phyloP scores from a whole-genome alignment of 2,888 invertebrate species.

The Drosophila stalkeri region DNA sequence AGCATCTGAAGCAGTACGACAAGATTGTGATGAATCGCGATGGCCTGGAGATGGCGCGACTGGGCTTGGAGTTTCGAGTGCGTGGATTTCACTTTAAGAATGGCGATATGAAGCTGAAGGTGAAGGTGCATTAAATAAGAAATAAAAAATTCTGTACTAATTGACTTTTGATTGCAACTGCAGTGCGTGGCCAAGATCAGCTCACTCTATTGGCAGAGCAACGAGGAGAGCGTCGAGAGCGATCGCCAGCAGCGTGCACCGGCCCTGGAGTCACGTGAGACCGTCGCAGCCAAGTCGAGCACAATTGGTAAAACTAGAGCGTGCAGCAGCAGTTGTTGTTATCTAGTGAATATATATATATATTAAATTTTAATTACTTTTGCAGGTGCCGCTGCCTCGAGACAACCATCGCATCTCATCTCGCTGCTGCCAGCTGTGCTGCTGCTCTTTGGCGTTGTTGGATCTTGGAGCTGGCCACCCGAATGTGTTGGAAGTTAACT shows the following conservation, averaged over 20 bases:
- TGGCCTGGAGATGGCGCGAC: constrained; percentile 90
- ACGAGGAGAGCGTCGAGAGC: constrained; percentile 94
- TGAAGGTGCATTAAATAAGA: constrained; percentile 81
- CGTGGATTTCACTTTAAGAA: constrained; percentile 91
- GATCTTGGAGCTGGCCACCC: constrained; percentile 55
- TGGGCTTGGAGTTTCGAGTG: constrained; percentile 92
- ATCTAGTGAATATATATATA: not conserved
- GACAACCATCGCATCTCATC: constrained; percentile 51
- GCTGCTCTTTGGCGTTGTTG: constrained; percentile 46
- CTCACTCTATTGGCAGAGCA: constrained; percentile 93
- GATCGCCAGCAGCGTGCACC: constrained; percentile 90
- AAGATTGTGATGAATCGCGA: constrained; percentile 87
- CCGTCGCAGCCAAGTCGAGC: constrained; percentile 88
- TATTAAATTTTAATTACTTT: constrained; percentile 1
- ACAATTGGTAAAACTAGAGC: constrained; percentile 87
- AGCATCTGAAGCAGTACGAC: constrained; percentile 86
- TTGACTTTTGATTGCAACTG: constrained; percentile 8
- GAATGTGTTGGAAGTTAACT: constrained; percentile 60
- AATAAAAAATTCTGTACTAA: no score
- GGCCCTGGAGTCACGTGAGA: constrained; percentile 91
- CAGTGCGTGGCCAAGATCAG: constrained; percentile 94
- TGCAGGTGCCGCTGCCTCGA: constrained; percentile 58
- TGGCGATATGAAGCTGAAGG: constrained; percentile 94
- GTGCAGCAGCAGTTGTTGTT: not conserved
- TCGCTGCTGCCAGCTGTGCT: constrained; percentile 54